Conservation (phyloP, 2,797 vertebrate species). For the Orestias chungarensis region DNA sequence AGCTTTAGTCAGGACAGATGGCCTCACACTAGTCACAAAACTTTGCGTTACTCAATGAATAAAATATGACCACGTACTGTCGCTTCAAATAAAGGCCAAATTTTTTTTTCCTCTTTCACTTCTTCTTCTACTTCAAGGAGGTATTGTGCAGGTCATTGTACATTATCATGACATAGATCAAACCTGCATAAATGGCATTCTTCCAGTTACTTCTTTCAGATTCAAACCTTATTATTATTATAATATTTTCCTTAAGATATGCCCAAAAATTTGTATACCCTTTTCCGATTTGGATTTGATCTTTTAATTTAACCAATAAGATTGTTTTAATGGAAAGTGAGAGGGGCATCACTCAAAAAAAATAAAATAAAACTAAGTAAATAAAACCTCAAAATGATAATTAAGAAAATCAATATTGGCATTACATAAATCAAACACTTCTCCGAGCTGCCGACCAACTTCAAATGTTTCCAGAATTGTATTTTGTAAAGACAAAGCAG, state of each 20-base stretch:
- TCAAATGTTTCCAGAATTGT: neutral
- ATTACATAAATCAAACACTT: neutral
- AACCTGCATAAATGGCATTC: neutral
- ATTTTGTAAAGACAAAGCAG: neutral
- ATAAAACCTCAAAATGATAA: neutral
- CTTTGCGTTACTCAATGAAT: neutral
- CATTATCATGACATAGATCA: neutral
- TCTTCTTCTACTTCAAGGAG: neutral
- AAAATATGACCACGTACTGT: neutral
- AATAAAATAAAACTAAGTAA: neutral
- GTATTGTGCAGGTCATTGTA: neutral
- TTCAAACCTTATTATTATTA: no score
- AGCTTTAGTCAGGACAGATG: neutral
- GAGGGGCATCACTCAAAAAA: neutral
- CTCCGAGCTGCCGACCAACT: neutral
- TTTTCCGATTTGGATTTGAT: neutral
- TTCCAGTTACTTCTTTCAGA: neutral
- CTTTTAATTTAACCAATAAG: neutral
- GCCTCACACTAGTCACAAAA: slow-evolving; percentile 1
- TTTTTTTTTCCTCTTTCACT: neutral
- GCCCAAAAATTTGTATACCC: neutral
- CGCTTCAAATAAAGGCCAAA: neutral
- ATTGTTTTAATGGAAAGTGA: neutral
- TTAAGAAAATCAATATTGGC: neutral
- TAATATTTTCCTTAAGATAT: neutral